Evolutionary conservation across 1,140 invertebrate genomes (phyloP).

Genomic region (Drosophila albomicans): DNA sequence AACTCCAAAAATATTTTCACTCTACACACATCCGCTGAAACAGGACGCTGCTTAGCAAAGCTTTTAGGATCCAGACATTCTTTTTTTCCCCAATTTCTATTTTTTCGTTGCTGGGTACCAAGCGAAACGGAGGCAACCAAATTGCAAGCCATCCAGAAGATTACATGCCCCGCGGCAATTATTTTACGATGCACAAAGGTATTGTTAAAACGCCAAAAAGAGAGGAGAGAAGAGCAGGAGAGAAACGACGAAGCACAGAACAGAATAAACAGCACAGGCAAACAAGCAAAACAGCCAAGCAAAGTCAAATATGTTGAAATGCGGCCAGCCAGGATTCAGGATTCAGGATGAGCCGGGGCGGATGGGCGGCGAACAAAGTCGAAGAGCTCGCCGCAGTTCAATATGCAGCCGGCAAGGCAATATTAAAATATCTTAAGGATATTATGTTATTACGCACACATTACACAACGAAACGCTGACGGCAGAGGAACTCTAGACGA

Average conservation of each 20-base stretch:
- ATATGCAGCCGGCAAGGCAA: slow-evolving; percentile 81
- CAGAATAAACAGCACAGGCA: slow-evolving; percentile 71
- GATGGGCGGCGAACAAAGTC: slow-evolving; percentile 10
- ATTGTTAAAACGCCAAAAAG: slow-evolving; percentile 69
- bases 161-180: slow-evolving; percentile 81
- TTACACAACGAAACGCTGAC: slow-evolving; percentile 58
- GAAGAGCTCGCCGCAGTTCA: slow-evolving; percentile 70
- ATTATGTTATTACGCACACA: slow-evolving; percentile 84
- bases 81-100: slow-evolving; percentile 13
- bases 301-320: slow-evolving; percentile 84
- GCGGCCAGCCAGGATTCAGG: slow-evolving; percentile 64
- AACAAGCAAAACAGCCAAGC: slow-evolving; percentile 71
- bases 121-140: slow-evolving; percentile 27
- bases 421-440: slow-evolving; percentile 84
- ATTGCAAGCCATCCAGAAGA: slow-evolving; percentile 80
- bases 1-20: slow-evolving; percentile 33
- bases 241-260: slow-evolving; percentile 23
- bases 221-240: slow-evolving; percentile 1
- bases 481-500: slow-evolving; percentile 1
- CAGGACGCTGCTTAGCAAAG: slow-evolving; percentile 18
- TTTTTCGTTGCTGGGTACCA: slow-evolving; percentile 4
- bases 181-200: slow-evolving; percentile 84
- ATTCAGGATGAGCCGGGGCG: slow-evolving; percentile 25
- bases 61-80: slow-evolving; percentile 28
- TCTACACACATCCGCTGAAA: slow-evolving; percentile 38